Conservation (phyloP, 2,888 invertebrate species). For the Eupithecia vulgata region DNA sequence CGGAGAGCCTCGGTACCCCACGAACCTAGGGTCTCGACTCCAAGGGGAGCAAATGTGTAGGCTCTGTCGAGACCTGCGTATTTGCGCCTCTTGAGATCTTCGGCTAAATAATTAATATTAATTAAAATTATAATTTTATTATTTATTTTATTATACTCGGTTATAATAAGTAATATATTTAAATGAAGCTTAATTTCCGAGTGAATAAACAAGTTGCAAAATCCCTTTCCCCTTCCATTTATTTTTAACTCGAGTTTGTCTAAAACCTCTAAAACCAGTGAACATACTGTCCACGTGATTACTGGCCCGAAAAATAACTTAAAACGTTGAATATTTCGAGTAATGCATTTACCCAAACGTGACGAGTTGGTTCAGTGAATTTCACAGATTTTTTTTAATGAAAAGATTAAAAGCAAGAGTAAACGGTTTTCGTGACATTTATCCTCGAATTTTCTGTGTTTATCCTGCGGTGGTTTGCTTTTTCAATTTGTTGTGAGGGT, state of each 20-base stretch:
- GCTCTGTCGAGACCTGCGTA: no score
- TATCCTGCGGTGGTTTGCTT: background rate
- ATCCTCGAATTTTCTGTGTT: background rate
- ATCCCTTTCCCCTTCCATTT: background rate
- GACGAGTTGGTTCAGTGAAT: slow-evolving; percentile 5
- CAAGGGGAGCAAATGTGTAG: no score
- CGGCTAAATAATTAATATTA: no score
- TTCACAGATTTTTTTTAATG: background rate
- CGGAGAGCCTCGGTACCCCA: no score
- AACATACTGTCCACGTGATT: background rate
- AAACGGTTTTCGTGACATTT: background rate
- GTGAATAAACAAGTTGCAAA: no score
- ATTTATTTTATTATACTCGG: no score
- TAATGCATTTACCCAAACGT: background rate
- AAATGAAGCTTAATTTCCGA: no score
- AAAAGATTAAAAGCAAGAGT: background rate
- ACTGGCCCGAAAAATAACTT: background rate
- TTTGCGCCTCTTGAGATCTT: no score
- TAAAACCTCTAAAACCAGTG: background rate
- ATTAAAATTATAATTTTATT: no score
- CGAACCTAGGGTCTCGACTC: no score
- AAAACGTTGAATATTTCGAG: background rate
- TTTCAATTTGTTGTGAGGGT: background rate
- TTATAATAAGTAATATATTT: no score
- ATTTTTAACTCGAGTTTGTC: background rate